Evolutionary conservation across 2,797 vertebrate species (phyloP), one percentile per base, ranked within the genome.

Genomic region (Paramormyrops hopkinsi): DNA sequence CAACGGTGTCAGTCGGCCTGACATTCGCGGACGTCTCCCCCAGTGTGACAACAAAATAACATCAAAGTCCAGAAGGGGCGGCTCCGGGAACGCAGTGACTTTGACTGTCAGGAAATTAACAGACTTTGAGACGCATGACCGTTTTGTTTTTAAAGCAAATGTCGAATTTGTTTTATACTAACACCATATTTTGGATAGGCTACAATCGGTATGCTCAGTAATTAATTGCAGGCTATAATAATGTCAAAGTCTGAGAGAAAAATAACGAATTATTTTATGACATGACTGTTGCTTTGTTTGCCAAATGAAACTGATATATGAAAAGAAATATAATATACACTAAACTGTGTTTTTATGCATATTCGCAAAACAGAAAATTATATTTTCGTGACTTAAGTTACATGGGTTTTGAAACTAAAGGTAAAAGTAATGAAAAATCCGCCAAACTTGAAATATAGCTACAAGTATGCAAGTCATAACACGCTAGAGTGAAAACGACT

Each of bases 1-100:
- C 91, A 65, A 51, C 76, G 46, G 90, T 90, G 92, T 89, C 92
- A 84, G 91, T 92, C 91, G 88, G 89, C 91, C 92, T 92, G 91
- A 82, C 88, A 69, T 53, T 56, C 29, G n/a, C 29, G 65, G 88
- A 86, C 85, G 90, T 46, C 56, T 62, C 54, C 25, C 86, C 84
- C 65, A 69, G 62, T 89, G 87, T 88, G 88, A 56, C 88, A 82
- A 65, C 85, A 86, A 91, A 92, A 92, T 92, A 92, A 90, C 90
- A 90, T 41, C 91, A 89, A 69, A 46, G 69, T 85, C 86, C 90
- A 89, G 88, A 89, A 87, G 84, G 54, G 88, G 88, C 89, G 88
- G 65, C 91, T 92, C 92, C 91, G 9, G 85, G 85, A 65, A 46
- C 86, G 59, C 8, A 62, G 53, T 51, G n/a, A 85, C 82, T 85